A percentile compares a stretch with the other conserved stretches of the same genome.
phyloP scores from a whole-genome alignment of 2,113 vertebrate species.

The Nycticorax nycticorax region DNA sequence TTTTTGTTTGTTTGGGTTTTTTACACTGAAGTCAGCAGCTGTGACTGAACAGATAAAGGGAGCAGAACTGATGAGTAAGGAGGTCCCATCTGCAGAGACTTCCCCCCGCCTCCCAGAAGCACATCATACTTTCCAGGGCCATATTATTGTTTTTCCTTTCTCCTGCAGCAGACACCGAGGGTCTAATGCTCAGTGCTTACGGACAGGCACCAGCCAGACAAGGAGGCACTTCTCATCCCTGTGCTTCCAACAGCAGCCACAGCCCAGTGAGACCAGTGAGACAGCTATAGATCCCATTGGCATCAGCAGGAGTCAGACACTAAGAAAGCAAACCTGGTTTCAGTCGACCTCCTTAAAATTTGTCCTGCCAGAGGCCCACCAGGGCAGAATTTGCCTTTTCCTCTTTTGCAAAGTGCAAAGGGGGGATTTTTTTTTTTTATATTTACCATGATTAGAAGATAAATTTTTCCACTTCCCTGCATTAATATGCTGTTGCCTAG shows the following conservation, averaged over 20 bases:
- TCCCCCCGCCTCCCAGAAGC: rapidly evolving
- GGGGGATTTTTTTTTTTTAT: not conserved
- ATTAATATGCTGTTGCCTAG: not conserved
- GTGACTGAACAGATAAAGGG: not conserved
- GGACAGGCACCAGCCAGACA: not conserved
- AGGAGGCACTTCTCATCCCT: not conserved
- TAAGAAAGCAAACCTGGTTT: not conserved
- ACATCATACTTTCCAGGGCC: not conserved
- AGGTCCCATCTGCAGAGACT: not conserved
- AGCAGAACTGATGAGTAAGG: not conserved
- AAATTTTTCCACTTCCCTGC: not conserved
- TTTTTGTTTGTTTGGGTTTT: not conserved
- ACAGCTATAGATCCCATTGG: not conserved
- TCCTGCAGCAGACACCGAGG: not conserved
- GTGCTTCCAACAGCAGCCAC: not conserved
- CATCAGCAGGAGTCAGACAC: not conserved
- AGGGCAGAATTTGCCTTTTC: not conserved
- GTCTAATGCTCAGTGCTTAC: not conserved
- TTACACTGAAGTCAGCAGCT: not conserved
- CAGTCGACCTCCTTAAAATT: not conserved
- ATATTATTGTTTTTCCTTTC: not conserved
- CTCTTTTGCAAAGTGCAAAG: not conserved
- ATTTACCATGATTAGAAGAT: not conserved
- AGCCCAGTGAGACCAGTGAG: not conserved
- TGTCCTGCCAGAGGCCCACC: not conserved